Base-by-base conservation (phyloP, 2,888 invertebrate genomes). In the Mimas tiliae region DNA sequence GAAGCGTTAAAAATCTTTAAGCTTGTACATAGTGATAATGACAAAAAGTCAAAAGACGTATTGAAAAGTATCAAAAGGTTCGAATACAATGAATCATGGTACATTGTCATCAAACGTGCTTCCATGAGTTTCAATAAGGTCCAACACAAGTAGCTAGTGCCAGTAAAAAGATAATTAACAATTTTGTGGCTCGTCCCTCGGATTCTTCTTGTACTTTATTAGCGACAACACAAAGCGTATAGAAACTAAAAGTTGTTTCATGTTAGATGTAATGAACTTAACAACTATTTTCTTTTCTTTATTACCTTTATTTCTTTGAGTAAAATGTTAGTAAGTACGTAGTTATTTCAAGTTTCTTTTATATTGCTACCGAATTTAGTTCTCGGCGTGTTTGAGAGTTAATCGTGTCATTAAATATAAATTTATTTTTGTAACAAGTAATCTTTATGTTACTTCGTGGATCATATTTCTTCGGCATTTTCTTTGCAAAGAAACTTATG, bases 51-150 rank as follows among this genome's bases (percentile, higher is more conserved):
- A 38, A 65, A 38, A 65, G 69, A 75, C 71, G 76, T 74, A 75
- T 76, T 75, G 77, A 77, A 76, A 76, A 75, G 72, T 77, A 75
- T 74, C 75, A 72, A 69, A 69, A 72, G 74, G 74, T 73, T 76
- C 73, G 74, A 71, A 70, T 72, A 69, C 74, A 74, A 68, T 79
- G 80, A 80, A 71, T 81, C 81, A 80, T 72, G 65, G 67, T 71
- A 70, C 69, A 71, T 72, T 74, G 72, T 71, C 69, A 68, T 67
- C 48, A 70, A 53, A 79, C 76, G 74, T 77, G 74, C 74, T 74
- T 70, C 72, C 75, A 73, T 73, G 73, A 72, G 67, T 68, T 70
- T 67, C 64, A 71, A 69, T 68, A 69, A 71, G 68, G 69, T 68
- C 69, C 70, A 62, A 71, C 68, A 69, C 58, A 53, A 69, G 70